Percentiles rank a stretch among this genome's conserved stretches.
Evolutionary conservation across 2,113 vertebrate species (phyloP).

Genomic region (Tupaia chinensis): DNA sequence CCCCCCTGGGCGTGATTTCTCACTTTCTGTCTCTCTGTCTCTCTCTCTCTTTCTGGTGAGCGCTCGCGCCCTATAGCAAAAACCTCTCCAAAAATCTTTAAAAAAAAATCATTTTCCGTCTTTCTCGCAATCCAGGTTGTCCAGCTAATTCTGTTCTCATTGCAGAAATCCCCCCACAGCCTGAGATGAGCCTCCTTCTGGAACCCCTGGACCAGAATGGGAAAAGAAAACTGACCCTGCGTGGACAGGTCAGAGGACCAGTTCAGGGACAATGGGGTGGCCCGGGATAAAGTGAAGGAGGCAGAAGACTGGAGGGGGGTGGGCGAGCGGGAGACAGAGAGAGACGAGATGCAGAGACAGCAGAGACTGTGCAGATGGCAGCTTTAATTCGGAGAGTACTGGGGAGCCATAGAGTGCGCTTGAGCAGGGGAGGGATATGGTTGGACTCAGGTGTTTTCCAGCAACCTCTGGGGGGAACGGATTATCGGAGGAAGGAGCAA

Average conservation of each 20-base stretch:
- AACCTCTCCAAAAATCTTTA: background rate
- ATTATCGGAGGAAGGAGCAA: background rate
- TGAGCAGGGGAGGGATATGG: background rate
- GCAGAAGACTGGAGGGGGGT: background rate
- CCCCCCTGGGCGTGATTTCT: no score
- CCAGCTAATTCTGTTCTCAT: background rate
- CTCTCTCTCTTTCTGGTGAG: no score
- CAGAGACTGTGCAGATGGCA: background rate
- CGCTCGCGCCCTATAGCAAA: no score
- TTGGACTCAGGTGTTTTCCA: background rate
- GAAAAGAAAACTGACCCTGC: conserved; percentile 75
- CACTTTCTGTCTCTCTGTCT: no score
- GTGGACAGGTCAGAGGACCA: conserved; percentile 77
- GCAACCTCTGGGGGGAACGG: background rate
- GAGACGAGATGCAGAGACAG: background rate
- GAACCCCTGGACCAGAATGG: conserved; percentile 52
- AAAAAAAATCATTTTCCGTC: no score
- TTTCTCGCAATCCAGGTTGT: background rate
- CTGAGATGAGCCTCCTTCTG: background rate
- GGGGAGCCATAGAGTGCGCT: background rate
- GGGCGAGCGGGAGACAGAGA: background rate
- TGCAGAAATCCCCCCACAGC: conserved; percentile 67
- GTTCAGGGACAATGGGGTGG: rapidly evolving
- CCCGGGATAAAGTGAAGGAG: background rate
- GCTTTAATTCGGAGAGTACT: background rate